A percentile compares a stretch with the other conserved stretches of the same genome.
phyloP scores from a whole-genome alignment of 2,888 invertebrate genomes.

The Reticulitermes lucifugus region DNA sequence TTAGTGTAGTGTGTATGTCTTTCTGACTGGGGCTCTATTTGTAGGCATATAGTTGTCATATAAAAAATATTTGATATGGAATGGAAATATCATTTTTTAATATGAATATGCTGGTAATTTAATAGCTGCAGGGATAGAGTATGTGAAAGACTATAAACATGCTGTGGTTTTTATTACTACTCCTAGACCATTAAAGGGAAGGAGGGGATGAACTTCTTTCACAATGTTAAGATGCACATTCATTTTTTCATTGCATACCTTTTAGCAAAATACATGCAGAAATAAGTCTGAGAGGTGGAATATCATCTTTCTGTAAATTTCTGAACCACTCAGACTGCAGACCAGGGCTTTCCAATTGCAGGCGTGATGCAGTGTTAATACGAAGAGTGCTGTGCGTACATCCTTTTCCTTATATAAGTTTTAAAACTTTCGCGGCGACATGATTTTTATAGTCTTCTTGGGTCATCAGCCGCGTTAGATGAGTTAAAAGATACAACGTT shows the following conservation, averaged over 20 bases:
- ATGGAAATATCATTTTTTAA: conserved; percentile 11
- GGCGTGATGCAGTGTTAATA: no score
- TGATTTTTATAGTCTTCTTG: no score
- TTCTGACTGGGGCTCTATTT: not conserved
- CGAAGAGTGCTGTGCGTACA: no score
- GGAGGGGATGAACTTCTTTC: not conserved
- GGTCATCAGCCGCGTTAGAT: no score
- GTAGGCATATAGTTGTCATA: not conserved
- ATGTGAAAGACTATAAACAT: not conserved
- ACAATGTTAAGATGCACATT: not conserved
- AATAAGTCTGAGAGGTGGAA: not conserved
- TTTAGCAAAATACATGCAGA: not conserved
- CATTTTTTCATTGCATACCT: not conserved
- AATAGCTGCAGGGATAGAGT: not conserved
- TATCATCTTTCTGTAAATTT: not conserved
- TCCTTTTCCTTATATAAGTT: no score
- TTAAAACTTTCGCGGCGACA: no score
- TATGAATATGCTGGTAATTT: not conserved
- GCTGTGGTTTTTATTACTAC: not conserved
- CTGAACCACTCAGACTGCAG: not conserved
- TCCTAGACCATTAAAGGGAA: not conserved
- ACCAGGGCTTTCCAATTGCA: not conserved
- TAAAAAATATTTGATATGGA: not conserved
- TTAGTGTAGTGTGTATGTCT: not conserved
- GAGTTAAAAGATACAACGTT: no score